Evolutionary conservation across 2,888 invertebrate genomes (phyloP).

Genomic region (Pristionchus mayeri): DNA sequence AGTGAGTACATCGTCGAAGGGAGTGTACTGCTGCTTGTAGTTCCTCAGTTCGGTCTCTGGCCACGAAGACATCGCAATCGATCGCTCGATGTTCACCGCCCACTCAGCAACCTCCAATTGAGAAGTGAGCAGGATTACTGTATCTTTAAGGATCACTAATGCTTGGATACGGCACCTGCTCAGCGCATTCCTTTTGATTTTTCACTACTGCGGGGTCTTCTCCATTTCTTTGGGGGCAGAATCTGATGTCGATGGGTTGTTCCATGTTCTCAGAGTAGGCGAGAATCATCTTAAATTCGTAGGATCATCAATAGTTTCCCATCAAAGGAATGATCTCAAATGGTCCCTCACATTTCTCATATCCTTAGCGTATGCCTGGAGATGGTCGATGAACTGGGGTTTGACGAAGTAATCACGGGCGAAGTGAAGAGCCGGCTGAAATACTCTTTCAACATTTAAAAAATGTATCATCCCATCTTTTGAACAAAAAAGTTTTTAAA

Average conservation of each 20-base stretch:
- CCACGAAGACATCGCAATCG: conserved; percentile 56
- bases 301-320: background rate
- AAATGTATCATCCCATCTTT: too few relatives aligned
- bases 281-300: conserved; percentile 38
- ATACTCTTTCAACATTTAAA: too few relatives aligned
- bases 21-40: conserved; percentile 57
- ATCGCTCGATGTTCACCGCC: conserved; percentile 56
- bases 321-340: background rate
- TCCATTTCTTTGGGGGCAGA: too few relatives aligned
- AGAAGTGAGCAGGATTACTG: conserved; percentile 40
- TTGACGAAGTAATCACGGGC: conserved; percentile 58
- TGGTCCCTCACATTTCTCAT: conserved; percentile 43
- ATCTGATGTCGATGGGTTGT: background rate
- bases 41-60: conserved; percentile 58
- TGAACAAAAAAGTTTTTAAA: too few relatives aligned
- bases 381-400: conserved; percentile 52
- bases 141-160: background rate
- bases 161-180: background rate
- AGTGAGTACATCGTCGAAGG: conserved; percentile 49
- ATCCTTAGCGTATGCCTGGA: conserved; percentile 51
- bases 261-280: conserved; percentile 50
- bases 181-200: too few relatives aligned
- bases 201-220: too few relatives aligned
- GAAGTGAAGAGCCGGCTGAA: conserved; percentile 50
- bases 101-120: conserved; percentile 42